Base-by-base conservation (phyloP, 2,113 vertebrate species). In the Chauna torquata region DNA sequence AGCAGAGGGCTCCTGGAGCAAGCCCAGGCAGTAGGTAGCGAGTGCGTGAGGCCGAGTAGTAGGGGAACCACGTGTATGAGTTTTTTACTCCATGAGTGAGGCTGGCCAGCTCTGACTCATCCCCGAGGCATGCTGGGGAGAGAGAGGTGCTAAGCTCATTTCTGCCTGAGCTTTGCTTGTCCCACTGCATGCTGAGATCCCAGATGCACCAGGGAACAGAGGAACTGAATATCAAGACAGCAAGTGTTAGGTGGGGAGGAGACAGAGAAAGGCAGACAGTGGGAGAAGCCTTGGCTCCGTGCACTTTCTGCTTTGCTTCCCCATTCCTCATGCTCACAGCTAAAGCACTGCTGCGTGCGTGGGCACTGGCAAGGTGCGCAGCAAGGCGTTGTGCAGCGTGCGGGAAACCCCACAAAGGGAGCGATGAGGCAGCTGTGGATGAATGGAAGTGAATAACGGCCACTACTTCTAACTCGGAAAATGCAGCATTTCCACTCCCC, bases 351-450 rank as follows among this genome's bases (percentile, higher is more conserved):
- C 82, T 24, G 36, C 8, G 50, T 52, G 22, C 23, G 6, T 16
- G 25, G 34, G 17, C 24, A 45, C 16, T 62, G 59, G 28, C 5
- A 20, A 11, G 57, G 40, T 61, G 28, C 49, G 49, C 0, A 0
- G 30, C 57, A 84, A 68, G 32, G 19, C 32, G 13, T 15, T 68
- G 13, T 20, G 32, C 19, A 54, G 12, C 8, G 5, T 76, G 17
- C 23, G 49, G 47, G 61, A 82, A 92, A 20, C 20, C 72, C 68
- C 28, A 28, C n/a, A 30, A 15, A 47, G 49, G 19, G n/a, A 92
- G 20, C 11, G 61, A 16, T 17, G 12, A 49, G 14, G 25, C 27
- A 54, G 36, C 27, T 40, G 18, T 16, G 34, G 6, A 9, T 54
- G 77, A 74, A 70, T 34, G 1, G 59, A 62, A 30, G 5, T 62